Percentiles rank a stretch among this genome's conserved stretches.
phyloP scores from a whole-genome alignment of 1,140 invertebrate species.

The Homalodisca vitripennis region DNA sequence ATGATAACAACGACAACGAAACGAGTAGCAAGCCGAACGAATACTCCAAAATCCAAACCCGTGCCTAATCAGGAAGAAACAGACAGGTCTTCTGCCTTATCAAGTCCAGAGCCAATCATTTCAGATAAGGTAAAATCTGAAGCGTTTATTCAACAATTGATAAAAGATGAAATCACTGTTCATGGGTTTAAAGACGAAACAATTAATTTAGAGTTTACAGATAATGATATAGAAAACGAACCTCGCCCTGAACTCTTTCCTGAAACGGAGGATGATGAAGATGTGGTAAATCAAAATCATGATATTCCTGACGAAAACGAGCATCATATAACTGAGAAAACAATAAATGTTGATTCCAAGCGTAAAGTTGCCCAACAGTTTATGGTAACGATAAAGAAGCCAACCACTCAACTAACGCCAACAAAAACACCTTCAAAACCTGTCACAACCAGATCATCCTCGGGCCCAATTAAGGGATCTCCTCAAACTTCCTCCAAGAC shows the following conservation, averaged over 20 bases:
- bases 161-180: constrained; percentile 4
- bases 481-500: constrained; percentile 3
- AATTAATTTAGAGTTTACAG: constrained; percentile 27
- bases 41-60: constrained; percentile 1
- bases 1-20: constrained; percentile 49
- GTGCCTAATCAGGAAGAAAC: not conserved
- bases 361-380: not conserved
- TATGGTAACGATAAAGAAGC: constrained; percentile 21
- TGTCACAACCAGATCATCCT: not conserved
- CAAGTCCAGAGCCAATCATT: too few relatives aligned
- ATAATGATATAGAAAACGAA: constrained; percentile 43
- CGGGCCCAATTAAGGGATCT: constrained; percentile 9
- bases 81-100: not conserved
- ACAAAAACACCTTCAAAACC: constrained; percentile 7
- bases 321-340: constrained; percentile 14
- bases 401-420: constrained; percentile 8
- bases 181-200: constrained; percentile 30
- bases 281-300: not conserved
- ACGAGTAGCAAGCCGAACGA: constrained; percentile 45
- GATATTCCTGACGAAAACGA: not conserved
- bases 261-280: constrained; percentile 38
- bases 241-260: constrained; percentile 43
- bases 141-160: constrained; percentile 1
- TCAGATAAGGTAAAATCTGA: not conserved
- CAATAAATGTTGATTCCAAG: constrained; percentile 12